Percentiles rank a stretch among this genome's conserved stretches.
Evolutionary conservation across 1,140 invertebrate species (phyloP).

Genomic region (Bombus polaris): DNA sequence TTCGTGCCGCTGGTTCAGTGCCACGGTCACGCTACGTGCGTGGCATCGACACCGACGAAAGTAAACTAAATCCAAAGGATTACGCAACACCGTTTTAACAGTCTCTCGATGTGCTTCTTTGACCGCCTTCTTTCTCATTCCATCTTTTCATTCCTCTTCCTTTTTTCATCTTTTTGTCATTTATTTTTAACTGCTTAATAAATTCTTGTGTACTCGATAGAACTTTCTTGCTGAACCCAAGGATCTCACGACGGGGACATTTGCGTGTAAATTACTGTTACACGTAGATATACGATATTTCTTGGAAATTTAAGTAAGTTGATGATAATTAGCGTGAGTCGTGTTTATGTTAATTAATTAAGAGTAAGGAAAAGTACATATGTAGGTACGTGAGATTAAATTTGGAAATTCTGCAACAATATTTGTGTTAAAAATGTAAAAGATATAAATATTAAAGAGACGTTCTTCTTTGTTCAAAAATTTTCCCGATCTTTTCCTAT

Average conservation of each 20-base stretch:
- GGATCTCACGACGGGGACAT: not conserved
- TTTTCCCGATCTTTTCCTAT: too few relatives aligned
- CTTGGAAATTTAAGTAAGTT: not conserved
- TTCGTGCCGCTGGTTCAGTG: constrained; percentile 79
- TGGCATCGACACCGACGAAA: constrained; percentile 78
- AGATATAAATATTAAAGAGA: not conserved
- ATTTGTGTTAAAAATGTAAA: not conserved
- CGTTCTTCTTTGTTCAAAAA: not conserved
- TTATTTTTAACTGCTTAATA: not conserved
- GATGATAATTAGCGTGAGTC: not conserved
- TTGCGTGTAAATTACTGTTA: not conserved
- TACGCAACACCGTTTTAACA: constrained; percentile 78
- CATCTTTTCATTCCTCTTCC: not conserved
- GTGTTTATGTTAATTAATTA: not conserved
- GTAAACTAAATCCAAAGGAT: constrained; percentile 80
- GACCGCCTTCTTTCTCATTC: constrained; percentile 39
- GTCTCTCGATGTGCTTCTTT: constrained; percentile 70
- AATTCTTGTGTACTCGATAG: not conserved
- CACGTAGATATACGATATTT: not conserved
- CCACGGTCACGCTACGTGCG: constrained; percentile 80
- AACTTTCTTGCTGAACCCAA: rapidly evolving
- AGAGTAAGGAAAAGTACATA: not conserved
- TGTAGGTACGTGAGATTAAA: not conserved
- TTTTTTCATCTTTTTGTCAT: constrained; percentile 1
- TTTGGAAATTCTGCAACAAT: not conserved